Evolutionary conservation across 2,113 vertebrate species (phyloP), one percentile per base, ranked within the genome.

Genomic region (Nothobranchius furzeri): DNA sequence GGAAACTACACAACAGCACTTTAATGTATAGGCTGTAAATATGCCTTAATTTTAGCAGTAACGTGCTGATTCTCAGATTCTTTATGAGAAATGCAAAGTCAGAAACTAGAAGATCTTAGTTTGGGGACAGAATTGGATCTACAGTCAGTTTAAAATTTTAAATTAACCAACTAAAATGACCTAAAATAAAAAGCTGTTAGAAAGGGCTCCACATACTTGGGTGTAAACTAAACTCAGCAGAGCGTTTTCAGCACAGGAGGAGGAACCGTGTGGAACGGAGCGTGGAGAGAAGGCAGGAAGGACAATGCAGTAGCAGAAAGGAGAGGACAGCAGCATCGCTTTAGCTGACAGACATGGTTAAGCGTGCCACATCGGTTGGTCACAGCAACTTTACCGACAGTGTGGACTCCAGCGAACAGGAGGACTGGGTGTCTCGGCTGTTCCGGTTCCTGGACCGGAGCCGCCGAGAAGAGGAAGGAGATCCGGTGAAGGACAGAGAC

Each of bases 371-470:
- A 60, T 15, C 11, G 48, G 59, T 10, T 46, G 67, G 40, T 42
- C 14, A 65, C 12, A 60, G 45, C 50, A 49, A 73, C 71, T 25
- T 88, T 89, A 98, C 96, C 9, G 85, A 94, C 88, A 95, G 95
- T 2, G 92, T 90, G 63, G 95, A 92, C 67, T 98, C 95, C 87
- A 94, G 87, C 4, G 94, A 93, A 20, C 95, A 94, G 0, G 93
- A 94, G 56, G 92, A 94, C 58, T 93, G 88, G 0, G 92, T 91
- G 42, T 96, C 94, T 3, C 93, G 87, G 87, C 93, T 92, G 83
- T 90, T 92, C 46, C 94, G 91, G 84, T 93, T 94, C 85, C 96
- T 96, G 75, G 93, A 94, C 62, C 93, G 86, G 36, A 97, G 94
- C 7, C 93, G 93, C 0, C 96, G 96, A 0, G 96, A 96, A 24